Evolutionary conservation across 92 coral and sea anemone species (phyloP).

Genomic region (Phymanthus crucifer): DNA sequence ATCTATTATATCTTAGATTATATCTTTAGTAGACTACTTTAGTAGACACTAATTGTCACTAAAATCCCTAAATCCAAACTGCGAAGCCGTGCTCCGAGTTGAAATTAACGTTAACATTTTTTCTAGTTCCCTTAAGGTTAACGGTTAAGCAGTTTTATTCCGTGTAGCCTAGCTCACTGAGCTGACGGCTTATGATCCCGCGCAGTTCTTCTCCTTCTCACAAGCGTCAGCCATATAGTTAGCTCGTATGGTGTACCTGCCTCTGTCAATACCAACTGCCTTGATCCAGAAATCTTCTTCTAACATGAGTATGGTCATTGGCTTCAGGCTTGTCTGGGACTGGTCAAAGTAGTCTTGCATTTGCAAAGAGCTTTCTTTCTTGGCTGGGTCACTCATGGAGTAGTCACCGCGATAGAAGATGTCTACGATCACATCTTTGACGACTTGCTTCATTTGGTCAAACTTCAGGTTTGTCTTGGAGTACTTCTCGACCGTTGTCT

Average conservation of each 20-base stretch:
- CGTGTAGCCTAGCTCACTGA: background rate
- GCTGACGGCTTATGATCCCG: background rate
- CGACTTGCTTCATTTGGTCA: conserved; percentile 12
- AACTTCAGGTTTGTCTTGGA: background rate
- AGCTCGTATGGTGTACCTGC: background rate
- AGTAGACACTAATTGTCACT: too few relatives aligned
- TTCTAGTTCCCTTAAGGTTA: too few relatives aligned
- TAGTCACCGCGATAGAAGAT: conserved; percentile 13
- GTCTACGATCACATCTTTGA: conserved; percentile 9
- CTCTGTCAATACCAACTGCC: background rate
- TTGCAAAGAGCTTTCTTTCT: background rate
- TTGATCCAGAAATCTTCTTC: conserved; percentile 12
- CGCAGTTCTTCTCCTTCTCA: background rate
- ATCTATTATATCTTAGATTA: background rate
- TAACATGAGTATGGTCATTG: background rate
- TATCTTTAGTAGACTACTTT: background rate
- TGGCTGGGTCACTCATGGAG: background rate
- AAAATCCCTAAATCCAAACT: too few relatives aligned
- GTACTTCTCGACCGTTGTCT: conserved; percentile 10
- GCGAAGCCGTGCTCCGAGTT: too few relatives aligned
- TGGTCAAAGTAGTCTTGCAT: conserved; percentile 5
- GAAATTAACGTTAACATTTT: too few relatives aligned
- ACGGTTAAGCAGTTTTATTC: background rate
- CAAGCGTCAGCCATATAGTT: background rate
- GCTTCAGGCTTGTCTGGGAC: conserved; percentile 1